These are phyloP conservation scores for Toxonevra muliebris DNA, from an alignment of 2,888 invertebrate genomes.

Conservation along the genomic window DNA sequence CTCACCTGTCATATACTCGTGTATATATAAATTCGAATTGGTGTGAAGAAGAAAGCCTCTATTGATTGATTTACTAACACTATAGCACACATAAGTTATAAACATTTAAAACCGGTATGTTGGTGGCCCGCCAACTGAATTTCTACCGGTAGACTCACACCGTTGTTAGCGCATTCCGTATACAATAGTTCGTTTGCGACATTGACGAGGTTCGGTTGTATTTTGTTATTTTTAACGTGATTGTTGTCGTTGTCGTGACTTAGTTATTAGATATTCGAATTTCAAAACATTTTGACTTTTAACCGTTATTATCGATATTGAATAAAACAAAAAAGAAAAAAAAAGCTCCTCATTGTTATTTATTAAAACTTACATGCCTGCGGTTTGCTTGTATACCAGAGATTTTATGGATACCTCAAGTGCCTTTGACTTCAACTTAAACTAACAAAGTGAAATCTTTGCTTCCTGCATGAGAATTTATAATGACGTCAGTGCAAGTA, in stretches of 20 bases:
- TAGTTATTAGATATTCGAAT: neutral
- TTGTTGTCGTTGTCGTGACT: neutral
- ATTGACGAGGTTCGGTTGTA: slow-evolving; percentile 42
- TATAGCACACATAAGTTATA: slow-evolving; percentile 17
- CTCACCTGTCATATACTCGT: neutral
- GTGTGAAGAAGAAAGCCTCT: slow-evolving; percentile 9
- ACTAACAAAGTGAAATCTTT: no score
- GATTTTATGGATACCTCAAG: no score
- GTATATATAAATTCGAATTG: neutral
- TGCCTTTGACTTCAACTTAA: no score
- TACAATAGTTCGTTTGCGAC: slow-evolving; percentile 42
- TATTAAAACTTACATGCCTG: no score
- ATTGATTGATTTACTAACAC: slow-evolving; percentile 2
- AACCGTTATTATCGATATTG: no score
- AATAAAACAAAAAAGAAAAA: no score
- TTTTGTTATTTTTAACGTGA: slow-evolving; percentile 24
- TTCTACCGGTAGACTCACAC: slow-evolving; percentile 39
- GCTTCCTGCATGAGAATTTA: no score
- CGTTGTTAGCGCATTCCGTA: slow-evolving; percentile 32
- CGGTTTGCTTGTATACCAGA: no score
- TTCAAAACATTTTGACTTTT: neutral
- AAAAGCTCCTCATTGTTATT: no score
- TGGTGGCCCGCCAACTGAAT: slow-evolving; percentile 9
- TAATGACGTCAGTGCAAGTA: no score
- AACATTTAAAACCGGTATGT: neutral